Evolutionary conservation across 2,797 vertebrate species (phyloP).

Genomic region (Eidolon dupreanum): DNA sequence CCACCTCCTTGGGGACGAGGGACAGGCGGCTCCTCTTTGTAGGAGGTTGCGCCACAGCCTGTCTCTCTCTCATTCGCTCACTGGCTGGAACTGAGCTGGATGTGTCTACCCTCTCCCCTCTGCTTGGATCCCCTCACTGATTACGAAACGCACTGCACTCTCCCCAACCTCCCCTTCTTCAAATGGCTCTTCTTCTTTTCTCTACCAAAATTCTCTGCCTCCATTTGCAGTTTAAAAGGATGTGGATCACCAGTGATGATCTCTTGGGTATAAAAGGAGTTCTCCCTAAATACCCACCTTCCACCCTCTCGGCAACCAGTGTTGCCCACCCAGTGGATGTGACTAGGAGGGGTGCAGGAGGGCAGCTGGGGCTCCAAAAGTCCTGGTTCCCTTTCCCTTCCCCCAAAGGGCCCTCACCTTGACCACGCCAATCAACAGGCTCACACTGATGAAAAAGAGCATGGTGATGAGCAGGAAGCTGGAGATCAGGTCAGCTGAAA

Average conservation of each 20-base stretch:
- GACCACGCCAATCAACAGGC: slow-evolving; percentile 84
- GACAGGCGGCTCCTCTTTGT: background rate
- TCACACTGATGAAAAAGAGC: slow-evolving; percentile 86
- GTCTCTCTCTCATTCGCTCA: fast-evolving
- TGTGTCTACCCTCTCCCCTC: fast-evolving
- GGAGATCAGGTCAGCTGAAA: slow-evolving; percentile 86
- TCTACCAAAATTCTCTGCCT: background rate
- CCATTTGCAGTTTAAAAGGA: background rate
- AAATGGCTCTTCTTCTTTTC: background rate
- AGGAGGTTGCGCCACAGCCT: background rate
- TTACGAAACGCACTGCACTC: background rate
- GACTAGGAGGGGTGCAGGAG: background rate
- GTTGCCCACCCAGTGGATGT: too few species aligned
- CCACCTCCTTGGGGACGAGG: background rate
- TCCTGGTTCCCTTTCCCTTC: slow-evolving; percentile 40
- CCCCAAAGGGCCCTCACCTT: slow-evolving; percentile 81
- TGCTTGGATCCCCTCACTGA: background rate
- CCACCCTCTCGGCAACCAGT: background rate
- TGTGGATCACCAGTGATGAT: background rate
- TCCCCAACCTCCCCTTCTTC: background rate
- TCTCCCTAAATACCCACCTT: background rate
- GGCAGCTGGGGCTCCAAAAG: background rate
- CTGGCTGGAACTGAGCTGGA: background rate
- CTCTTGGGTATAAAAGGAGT: background rate
- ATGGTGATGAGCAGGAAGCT: slow-evolving; percentile 86